These are phyloP conservation scores for Hippasteria phrygiana DNA, from an alignment of 53 echinoderm and acorn worm species.

Conservation along the genomic window DNA sequence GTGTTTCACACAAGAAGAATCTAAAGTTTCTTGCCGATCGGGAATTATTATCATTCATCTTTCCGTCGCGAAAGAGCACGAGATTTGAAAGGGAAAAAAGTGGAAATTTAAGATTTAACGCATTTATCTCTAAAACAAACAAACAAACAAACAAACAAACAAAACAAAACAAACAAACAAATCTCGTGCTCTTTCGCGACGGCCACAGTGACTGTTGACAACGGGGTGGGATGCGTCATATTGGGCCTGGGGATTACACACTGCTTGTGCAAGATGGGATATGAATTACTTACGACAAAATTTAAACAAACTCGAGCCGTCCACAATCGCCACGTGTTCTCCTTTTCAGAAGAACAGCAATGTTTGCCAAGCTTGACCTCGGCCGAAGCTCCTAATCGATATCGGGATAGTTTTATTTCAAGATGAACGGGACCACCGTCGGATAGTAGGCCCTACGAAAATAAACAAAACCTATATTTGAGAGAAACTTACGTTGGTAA, in stretches of 20 bases:
- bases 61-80: background rate
- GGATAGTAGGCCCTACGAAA: no score
- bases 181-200: background rate
- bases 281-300: conserved; percentile 26
- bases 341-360: background rate
- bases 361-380: conserved; percentile 22
- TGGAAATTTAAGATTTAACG: conserved; percentile 2
- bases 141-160: no score
- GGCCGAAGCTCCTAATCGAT: background rate
- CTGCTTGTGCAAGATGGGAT: background rate
- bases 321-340: background rate
- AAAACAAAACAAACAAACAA: no score
- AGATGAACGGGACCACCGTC: no score
- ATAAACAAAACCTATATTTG: background rate
- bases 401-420: background rate
- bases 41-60: background rate
- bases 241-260: background rate
- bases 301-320: conserved; percentile 29
- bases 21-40: background rate
- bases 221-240: background rate
- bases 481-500: conserved; percentile 53
- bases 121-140: background rate
- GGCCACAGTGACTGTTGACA: conserved; percentile 23
- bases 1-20: background rate
- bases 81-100: background rate